Evolutionary conservation across 2,888 invertebrate species (phyloP).

Genomic region (Metellina segmentata): DNA sequence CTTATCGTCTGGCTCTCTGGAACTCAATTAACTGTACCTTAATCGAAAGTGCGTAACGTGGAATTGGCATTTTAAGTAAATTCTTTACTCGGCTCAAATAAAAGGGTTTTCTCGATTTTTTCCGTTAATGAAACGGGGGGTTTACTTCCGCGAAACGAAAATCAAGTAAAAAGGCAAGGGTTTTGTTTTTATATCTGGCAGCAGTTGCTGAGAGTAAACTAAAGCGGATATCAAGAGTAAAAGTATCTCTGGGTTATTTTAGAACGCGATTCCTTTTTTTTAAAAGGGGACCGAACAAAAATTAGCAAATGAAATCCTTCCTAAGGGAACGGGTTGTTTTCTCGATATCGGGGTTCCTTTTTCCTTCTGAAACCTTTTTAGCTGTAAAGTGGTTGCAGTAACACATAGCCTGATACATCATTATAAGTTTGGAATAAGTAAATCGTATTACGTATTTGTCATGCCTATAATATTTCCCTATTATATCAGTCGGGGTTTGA

Average conservation of each 20-base stretch:
- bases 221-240: neutral
- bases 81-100: neutral
- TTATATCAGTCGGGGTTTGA: too few relatives aligned
- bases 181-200: neutral
- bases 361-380: too few relatives aligned
- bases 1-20: neutral
- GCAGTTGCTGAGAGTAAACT: neutral
- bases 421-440: too few relatives aligned
- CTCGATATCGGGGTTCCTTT: neutral
- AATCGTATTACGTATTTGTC: too few relatives aligned
- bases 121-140: conserved; percentile 1
- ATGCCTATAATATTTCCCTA: too few relatives aligned
- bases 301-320: neutral
- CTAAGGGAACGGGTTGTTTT: neutral
- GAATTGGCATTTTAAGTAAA: conserved; percentile 25
- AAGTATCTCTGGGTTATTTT: neutral
- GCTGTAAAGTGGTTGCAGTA: too few relatives aligned
- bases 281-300: neutral
- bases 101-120: neutral
- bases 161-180: neutral
- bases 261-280: neutral
- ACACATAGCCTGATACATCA: too few relatives aligned
- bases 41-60: neutral
- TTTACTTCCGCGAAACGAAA: neutral
- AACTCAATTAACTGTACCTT: neutral